Evolutionary conservation across 2,797 vertebrate genomes (phyloP), one percentile per base, ranked within the genome.

Genomic region (Scolopax bukidnonensis): DNA sequence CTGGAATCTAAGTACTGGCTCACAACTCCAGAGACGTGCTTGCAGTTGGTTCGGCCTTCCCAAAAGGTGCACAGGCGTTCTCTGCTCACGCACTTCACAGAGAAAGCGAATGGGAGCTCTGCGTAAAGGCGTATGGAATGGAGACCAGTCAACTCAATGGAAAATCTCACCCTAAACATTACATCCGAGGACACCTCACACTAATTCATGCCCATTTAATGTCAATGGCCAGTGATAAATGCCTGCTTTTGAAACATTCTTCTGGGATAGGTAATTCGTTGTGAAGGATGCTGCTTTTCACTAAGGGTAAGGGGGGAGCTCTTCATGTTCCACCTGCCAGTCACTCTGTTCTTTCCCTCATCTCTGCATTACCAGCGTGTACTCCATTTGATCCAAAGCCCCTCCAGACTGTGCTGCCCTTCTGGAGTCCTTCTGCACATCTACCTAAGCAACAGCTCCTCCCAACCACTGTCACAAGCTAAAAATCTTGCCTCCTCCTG

Each of bases 31-130:
- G 41, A 74, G 27, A 32, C 0, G 0, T 20, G 12, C 32, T 18
- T 54, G n/a, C 30, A 81, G 60, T 4, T 57, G 40, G 11, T 51
- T 69, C 36, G 71, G 25, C n/a, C 50, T 68, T 81, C 64, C 71
- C 1, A 1, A 47, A 77, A 80, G 6, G 32, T 28, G 7, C 18
- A 30, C 33, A 40, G 21, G 21, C 0, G 0, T 45, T 64, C 59
- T 63, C 43, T 87, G n/a, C 19, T 64, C 21, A 48, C 45, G 6
- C 1, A 0, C 24, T 40, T 80, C 36, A 64, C 18, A 56, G 40
- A 30, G 40, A 45, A 54, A 40, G 12, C 0, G 2, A 87, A 38
- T 1, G 18, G 17, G 30, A 76, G 32, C 40, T 80, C 36, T 59
- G 65, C 12, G 54, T 24, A 47, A 74, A 76, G 16, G 25, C 0